Conservation (phyloP, 2,113 vertebrate species). For the Eonycteris spelaea region DNA sequence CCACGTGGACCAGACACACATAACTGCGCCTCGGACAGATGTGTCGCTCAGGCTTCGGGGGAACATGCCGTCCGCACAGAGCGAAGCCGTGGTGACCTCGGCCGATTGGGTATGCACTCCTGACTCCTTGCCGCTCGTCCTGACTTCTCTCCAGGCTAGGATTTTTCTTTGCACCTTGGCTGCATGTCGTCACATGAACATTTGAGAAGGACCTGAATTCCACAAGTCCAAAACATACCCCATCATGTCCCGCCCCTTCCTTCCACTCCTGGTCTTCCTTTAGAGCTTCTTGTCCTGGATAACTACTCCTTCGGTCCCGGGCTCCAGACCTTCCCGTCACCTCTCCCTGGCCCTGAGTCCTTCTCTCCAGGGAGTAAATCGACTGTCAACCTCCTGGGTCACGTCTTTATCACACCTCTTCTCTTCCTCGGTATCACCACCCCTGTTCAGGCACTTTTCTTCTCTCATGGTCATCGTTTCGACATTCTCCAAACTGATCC, state of each 20-base stretch:
- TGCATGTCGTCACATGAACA: not conserved
- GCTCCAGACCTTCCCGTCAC: not conserved
- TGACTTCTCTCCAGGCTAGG: not conserved
- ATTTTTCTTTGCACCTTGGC: too few species aligned
- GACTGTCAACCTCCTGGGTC: too few species aligned
- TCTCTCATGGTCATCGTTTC: not conserved
- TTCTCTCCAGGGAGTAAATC: not conserved
- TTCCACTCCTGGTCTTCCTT: not conserved
- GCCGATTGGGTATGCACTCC: not conserved
- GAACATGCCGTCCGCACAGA: fast-evolving
- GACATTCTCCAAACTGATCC: not conserved
- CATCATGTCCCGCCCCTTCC: fast-evolving
- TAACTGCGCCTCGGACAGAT: fast-evolving
- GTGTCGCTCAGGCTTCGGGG: not conserved
- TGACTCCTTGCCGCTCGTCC: too few species aligned
- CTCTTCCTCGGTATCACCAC: not conserved
- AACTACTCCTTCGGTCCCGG: not conserved
- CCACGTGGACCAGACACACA: fast-evolving
- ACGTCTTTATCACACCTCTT: not conserved
- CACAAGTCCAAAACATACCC: not conserved
- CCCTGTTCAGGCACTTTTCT: not conserved
- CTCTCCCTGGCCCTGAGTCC: not conserved
- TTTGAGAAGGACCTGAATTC: not conserved
- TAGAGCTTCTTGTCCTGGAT: not conserved
- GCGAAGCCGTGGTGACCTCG: not conserved